phyloP scores from a whole-genome alignment of 2,113 vertebrate genomes.

The Ploceus nigricollis region DNA sequence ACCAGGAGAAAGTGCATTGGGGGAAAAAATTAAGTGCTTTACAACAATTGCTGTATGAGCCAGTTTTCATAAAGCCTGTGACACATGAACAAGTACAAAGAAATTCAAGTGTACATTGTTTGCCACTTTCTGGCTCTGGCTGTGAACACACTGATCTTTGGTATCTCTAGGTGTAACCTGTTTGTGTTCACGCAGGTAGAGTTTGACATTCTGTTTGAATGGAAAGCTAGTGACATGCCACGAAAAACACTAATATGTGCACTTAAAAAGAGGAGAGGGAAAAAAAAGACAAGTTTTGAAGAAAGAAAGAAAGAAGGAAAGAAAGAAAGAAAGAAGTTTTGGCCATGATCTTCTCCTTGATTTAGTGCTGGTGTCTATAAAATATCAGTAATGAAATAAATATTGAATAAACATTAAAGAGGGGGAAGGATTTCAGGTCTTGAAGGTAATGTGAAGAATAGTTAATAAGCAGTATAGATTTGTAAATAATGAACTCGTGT shows the following conservation, averaged over 20 bases:
- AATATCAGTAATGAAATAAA: background rate
- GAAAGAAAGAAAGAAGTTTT: background rate
- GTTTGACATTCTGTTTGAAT: background rate
- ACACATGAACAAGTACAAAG: background rate
- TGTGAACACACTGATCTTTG: background rate
- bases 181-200: background rate
- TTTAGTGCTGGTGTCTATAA: background rate
- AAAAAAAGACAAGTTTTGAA: background rate
- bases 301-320: background rate
- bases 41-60: background rate
- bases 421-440: background rate
- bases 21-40: background rate
- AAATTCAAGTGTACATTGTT: background rate
- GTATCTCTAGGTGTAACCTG: background rate
- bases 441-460: background rate
- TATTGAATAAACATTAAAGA: background rate
- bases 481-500: background rate
- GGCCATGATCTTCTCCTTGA: background rate
- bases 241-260: background rate
- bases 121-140: background rate
- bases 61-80: background rate
- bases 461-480: background rate
- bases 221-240: background rate
- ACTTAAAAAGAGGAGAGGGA: background rate
- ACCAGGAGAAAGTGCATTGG: rapidly evolving